Base-by-base conservation (phyloP, 2,888 invertebrate genomes). In the Galerucella calmariensis region DNA sequence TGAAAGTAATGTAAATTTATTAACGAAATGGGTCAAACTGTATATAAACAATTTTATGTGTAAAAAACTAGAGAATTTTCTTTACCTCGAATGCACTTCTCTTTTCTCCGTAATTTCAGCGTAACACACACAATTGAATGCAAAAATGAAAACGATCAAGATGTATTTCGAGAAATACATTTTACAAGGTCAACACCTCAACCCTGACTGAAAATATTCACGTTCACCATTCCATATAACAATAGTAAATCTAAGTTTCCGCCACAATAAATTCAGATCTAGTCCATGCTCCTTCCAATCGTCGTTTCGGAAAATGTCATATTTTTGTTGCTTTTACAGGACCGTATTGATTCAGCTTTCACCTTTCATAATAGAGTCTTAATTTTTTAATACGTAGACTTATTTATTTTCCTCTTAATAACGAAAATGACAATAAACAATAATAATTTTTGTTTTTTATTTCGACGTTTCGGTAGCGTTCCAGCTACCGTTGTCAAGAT, bases 261-360 rank as follows among this genome's bases (percentile, higher is more conserved):
- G 79, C 82, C 80, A 83, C 82, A 83, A 81, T 84, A 82, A 84
- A 80, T 82, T 80, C 76, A 83, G 84, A 85, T 84, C 81, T 85
- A 84, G 82, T 83, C 81, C 84, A 82, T 75, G 73, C 76, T 79
- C 81, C 80, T 82, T 81, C 81, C 82, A 77, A 78, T 71, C 78
- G 75, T 75, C 73, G 75, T 74, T 77, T 69, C 67, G 75, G 73
- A 78, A 81, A 80, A 80, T 81, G 75, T 77, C 79, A 77, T 79
- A 76, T 74, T 71, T 77, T 69, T 70, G 73, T 80, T 78, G 78
- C 76, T 79, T 78, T 80, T 77, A 16, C 77, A 72, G 65, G 62
- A 8, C 41, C n/a, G 62, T 11, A 61, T 35, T 61, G 12, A 61
- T 61, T 14, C 5, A 27, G 14, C 35, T n/a, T 61, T 12, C 14